A percentile compares a stretch with the other conserved stretches of the same genome.
Evolutionary conservation across 92 coral and sea anemone genomes (phyloP).

Genomic region (Palythoa caribaeorum): DNA sequence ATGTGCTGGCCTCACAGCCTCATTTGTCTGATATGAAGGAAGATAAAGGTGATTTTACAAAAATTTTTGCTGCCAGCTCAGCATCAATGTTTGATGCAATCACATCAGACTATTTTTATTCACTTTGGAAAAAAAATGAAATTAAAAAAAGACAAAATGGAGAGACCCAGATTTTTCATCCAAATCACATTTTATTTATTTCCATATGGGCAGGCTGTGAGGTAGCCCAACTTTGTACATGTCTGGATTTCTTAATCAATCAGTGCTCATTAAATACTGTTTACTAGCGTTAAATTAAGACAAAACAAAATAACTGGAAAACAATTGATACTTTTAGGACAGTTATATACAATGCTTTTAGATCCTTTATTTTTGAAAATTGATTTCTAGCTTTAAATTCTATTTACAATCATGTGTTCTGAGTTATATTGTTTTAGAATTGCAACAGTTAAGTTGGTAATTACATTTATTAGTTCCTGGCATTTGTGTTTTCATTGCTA

Average conservation of each 20-base stretch:
- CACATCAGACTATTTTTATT: background rate
- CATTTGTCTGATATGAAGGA: constrained; percentile 91
- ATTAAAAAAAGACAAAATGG: background rate
- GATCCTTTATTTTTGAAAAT: too few species aligned
- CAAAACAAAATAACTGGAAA: too few species aligned
- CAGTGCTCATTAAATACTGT: too few species aligned
- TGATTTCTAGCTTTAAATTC: too few species aligned
- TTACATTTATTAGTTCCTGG: background rate
- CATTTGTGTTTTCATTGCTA: background rate
- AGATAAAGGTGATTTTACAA: constrained; percentile 77
- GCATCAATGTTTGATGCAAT: constrained; percentile 21
- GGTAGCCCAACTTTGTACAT: background rate
- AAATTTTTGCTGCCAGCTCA: background rate
- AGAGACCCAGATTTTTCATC: background rate
- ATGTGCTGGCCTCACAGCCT: constrained; percentile 84
- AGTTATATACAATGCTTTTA: too few species aligned
- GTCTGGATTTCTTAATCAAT: too few species aligned
- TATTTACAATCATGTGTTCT: too few species aligned
- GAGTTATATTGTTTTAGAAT: background rate
- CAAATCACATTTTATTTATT: background rate
- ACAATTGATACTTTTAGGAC: too few species aligned
- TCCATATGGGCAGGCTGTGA: background rate
- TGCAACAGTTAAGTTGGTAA: background rate
- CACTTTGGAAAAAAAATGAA: background rate
- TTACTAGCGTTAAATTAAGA: too few species aligned